Evolutionary conservation across 2,888 invertebrate species (phyloP), one percentile per base, ranked within the genome.

Genomic region (Euspilapteryx auroguttella): DNA sequence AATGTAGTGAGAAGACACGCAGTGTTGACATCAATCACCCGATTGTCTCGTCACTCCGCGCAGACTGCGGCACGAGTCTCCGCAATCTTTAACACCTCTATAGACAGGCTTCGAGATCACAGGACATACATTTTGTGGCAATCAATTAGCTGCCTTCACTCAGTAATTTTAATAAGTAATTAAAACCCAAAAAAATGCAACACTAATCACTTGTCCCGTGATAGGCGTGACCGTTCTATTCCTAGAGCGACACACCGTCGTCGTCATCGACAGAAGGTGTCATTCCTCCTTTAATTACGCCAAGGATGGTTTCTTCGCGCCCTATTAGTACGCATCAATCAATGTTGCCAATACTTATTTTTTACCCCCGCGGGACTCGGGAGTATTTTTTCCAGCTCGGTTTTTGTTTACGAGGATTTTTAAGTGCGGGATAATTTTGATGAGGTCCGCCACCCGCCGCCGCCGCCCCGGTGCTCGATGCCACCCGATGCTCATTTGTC

Each of bases 301-400:
- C 42, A 50, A 55, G 62, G 65, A 63, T 71, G 64, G 64, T 73
- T 73, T 56, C 71, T 69, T 71, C 73, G 66, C 73, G 73, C 66
- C 73, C 73, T 75, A 75, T 75, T 75, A 75, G 73, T 73, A 69
- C 59, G 56, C 75, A 75, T 75, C 75, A 75, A 75, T 75, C 75
- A 75, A 75, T 71, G 73, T 73, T 75, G 75, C 73, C 75, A 75
- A 75, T 75, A 73, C 65, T 64, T 71, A 71, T 71, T 73, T 75
- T 73, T 75, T 73, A 63, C 52, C 55, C 55, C 38, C n/a, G n/a
- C n/a, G 47, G 41, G 49, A 57, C 56, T 57, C 46, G 46, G 57
- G 51, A n/a, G n/a, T 61, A 52, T 68, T 73, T 71, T 64, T 64
- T 61, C 55, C 55, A 49, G 50, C 45, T 48, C 55, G 54, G 63